These are phyloP conservation scores for Dendroctonus valens DNA, from an alignment of 1,140 invertebrate species.

Conservation along the genomic window DNA sequence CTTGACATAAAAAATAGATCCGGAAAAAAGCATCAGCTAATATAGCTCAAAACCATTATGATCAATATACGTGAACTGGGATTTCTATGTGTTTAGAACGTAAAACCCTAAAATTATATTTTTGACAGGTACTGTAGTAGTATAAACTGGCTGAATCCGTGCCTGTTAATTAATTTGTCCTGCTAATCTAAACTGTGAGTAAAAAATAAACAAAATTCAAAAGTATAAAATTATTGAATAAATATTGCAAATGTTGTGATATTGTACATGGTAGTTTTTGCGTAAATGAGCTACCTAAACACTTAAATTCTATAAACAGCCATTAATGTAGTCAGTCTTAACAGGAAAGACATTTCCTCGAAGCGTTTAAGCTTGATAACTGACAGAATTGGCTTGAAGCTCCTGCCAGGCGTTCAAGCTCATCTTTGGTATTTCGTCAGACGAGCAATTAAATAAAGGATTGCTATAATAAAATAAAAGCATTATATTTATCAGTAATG, in stretches of 20 bases:
- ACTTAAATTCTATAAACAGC: slow-evolving; percentile 22
- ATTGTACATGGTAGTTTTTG: not conserved
- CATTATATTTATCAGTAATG: not conserved
- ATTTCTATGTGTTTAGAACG: no score
- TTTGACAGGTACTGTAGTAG: no score
- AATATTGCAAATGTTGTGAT: no score
- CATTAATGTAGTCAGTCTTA: slow-evolving; percentile 20
- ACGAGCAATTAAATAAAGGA: slow-evolving; percentile 13
- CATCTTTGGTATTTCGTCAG: slow-evolving; percentile 16
- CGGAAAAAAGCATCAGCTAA: not conserved
- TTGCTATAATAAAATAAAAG: slow-evolving; percentile 5
- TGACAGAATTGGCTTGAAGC: slow-evolving; percentile 3
- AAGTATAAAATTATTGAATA: no score
- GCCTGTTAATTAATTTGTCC: no score
- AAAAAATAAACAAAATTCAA: no score
- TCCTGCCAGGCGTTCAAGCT: slow-evolving; percentile 21
- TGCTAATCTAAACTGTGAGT: no score
- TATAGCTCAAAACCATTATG: not conserved
- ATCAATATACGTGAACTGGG: no score
- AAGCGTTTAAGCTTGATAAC: slow-evolving; percentile 1
- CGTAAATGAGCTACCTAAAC: not conserved
- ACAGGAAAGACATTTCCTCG: slow-evolving; percentile 3
- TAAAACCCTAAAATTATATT: no score
- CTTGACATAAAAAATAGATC: not conserved
- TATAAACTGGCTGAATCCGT: no score